Percentiles rank a stretch among this genome's conserved stretches.
Conservation (phyloP, 2,113 vertebrate genomes). For the Lasiurus borealis region DNA sequence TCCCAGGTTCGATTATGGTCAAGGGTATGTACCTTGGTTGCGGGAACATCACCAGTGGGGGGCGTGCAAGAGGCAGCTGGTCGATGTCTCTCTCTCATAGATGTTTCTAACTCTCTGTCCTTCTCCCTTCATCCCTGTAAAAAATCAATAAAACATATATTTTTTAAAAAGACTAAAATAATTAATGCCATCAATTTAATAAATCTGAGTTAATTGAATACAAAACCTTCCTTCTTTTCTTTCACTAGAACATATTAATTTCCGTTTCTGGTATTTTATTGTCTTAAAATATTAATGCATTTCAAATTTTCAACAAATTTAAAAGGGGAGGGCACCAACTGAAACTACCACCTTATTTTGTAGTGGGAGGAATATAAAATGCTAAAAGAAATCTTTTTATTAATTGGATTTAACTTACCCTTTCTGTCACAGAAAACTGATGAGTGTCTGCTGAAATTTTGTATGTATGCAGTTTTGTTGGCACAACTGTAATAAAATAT, state of each 20-base stretch:
- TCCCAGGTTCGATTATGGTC: too few species aligned
- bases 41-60: too few species aligned
- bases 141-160: too few species aligned
- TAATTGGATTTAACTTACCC: constrained; percentile 88
- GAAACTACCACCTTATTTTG: not conserved
- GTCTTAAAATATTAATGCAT: constrained; percentile 47
- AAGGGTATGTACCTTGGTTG: too few species aligned
- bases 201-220: not conserved
- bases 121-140: too few species aligned
- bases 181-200: not conserved
- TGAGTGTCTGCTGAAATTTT: constrained; percentile 96
- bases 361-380: not conserved
- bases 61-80: too few species aligned
- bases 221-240: not conserved
- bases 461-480: constrained; percentile 96
- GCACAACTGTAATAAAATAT: constrained; percentile 99
- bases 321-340: not conserved
- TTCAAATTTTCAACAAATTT: constrained; percentile 41
- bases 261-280: not conserved
- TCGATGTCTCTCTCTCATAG: too few species aligned
- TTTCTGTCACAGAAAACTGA: constrained; percentile 98
- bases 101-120: too few species aligned
- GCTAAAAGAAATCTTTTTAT: not conserved
- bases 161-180: not conserved
- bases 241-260: constrained; percentile 28